Evolutionary conservation across 1,140 invertebrate genomes (phyloP), one percentile per base, ranked within the genome.

Genomic region (Tetranychus urticae): DNA sequence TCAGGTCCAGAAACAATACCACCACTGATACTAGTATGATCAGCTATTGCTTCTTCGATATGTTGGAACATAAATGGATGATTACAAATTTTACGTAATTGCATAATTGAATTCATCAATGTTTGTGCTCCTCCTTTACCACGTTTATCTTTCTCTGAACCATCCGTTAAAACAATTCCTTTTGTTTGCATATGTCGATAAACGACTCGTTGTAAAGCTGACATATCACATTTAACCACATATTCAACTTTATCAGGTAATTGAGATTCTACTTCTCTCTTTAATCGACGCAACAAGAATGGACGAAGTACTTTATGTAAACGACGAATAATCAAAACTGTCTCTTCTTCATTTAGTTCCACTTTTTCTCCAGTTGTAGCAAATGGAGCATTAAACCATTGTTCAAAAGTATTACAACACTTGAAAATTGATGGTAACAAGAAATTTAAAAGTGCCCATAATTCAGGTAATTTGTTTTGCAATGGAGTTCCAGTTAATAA

Each of bases 331-430:
- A 98, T 98, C 66, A 98, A 80, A 76, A 98, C 92, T 0, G 93
- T 97, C 80, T 98, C 94, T 81, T 98, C 94, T 73, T 96, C 88
- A 70, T 97, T 98, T 66, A 98, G 70, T 71, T 98, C 94, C 35
- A 97, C 91, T 70, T 94, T 96, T 76, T 96, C 91, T 57, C 91
- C 91, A 37, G 93, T 97, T 23, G 91, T 94, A 8, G 93, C 93
- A 73, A 98, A 98, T 0, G 94, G 94, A 46, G 93, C 93, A 75
- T 98, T 98, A 71, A 98, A 98, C 93, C 93, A 97, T 72, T 97
- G 92, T 70, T 98, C 94, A 72, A 98, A 98, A 0, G 92, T 97
- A 56, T 85, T 87, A 70, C 88, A 93, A 14, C 88, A 94, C 73
- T 96, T 94, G 77, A 98, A 98, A 68, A 98, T 97, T 8, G 87